Conservation (phyloP, 2,888 invertebrate genomes). For the Cheilosia vernalis region DNA sequence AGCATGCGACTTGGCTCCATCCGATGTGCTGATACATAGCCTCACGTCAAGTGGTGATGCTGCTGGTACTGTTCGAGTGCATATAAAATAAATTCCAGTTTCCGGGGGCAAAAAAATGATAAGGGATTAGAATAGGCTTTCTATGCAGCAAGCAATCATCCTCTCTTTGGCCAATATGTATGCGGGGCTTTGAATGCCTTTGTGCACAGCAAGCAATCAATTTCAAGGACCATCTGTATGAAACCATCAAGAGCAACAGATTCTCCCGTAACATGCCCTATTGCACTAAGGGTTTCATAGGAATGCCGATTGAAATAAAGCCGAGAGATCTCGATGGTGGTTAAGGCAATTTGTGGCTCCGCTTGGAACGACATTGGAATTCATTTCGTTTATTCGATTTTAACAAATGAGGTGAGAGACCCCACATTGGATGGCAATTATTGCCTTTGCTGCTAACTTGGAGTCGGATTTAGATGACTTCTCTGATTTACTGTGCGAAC, state of each 20-base stretch:
- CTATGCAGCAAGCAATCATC: constrained; percentile 4
- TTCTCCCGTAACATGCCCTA: not conserved
- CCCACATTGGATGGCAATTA: no score
- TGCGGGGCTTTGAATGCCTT: not conserved
- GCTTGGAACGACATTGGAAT: no score
- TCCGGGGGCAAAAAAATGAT: constrained; percentile 13
- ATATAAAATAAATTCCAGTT: constrained; percentile 33
- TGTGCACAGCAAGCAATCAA: constrained; percentile 3
- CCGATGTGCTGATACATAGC: constrained; percentile 1
- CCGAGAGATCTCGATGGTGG: not conserved
- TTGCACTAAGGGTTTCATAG: not conserved
- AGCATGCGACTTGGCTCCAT: constrained; percentile 21
- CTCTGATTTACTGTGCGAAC: no score
- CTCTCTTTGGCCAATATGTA: not conserved
- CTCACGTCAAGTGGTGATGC: not conserved
- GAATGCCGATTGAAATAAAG: not conserved
- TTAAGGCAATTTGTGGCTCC: not conserved
- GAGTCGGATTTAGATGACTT: no score
- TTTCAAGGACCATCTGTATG: constrained; percentile 10
- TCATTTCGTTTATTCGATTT: no score
- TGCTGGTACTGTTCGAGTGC: not conserved
- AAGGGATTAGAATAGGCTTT: constrained; percentile 34
- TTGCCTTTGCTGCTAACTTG: no score
- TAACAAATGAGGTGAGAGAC: no score
- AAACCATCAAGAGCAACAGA: not conserved